Evolutionary conservation across 2,113 vertebrate genomes (phyloP), one percentile per base, ranked within the genome.

Genomic region (Hoplias malabaricus): DNA sequence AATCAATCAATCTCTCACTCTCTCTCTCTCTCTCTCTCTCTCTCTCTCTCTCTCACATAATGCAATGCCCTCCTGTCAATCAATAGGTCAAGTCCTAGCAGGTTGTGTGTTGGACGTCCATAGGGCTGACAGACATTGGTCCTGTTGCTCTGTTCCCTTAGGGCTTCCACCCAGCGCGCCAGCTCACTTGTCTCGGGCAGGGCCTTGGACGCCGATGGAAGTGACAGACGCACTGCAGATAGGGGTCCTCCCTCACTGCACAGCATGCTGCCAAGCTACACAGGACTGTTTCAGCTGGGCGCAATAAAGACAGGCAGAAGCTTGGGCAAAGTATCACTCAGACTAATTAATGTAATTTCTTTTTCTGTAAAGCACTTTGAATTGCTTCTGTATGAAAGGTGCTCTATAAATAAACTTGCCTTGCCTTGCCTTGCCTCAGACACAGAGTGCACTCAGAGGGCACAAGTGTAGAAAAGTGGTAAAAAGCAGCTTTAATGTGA

Each of bases 171-270:
- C 46, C 74, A 76, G 63, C 74, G 68, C 19, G 74, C 63, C 63
- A 68, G 67, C 74, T 57, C 62, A 40, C 48, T 54, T 76, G 63
- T 76, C 74, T 57, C 19, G 16, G 63, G 74, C 62, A 67, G 23
- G 42, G 62, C 14, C 74, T 68, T 57, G 66, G 73, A 66, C 73
- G 16, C 62, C 73, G 66, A 57, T 68, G 67, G 63, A 67, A 53
- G 48, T 76, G 74, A 68, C 74, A 77, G 75, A 56, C 75, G 40
- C 34, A 40, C 34, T 46, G 65, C 42, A 77, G 78, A 77, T 40
- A 74, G 61, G 66, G 43, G 66, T 80, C 48, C 67, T 70, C 75
- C 46, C 43, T 66, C 50, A 34, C 74, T 57, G 12, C 62, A 43
- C 40, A 48, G 27, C 62, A 80, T 46, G 27, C 40, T 72, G 78